Percentiles rank a stretch among this genome's conserved stretches.
phyloP scores from a whole-genome alignment of 2,888 invertebrate genomes.

The Leptinotarsa rubiginosa region DNA sequence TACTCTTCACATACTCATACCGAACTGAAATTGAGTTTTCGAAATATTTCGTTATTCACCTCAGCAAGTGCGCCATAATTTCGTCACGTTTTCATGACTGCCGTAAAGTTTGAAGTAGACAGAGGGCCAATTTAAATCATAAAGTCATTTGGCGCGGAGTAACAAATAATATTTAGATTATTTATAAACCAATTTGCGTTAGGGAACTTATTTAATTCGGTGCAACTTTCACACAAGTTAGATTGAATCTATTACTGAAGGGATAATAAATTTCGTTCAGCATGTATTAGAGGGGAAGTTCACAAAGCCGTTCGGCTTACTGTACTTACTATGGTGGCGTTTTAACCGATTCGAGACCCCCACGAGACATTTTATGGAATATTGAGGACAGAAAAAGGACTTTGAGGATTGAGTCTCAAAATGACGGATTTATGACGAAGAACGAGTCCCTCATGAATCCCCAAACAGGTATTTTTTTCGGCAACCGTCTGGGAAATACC shows the following conservation, averaged over 20 bases:
- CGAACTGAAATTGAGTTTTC: constrained; percentile 20
- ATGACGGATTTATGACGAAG: too few relatives aligned
- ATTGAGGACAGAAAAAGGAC: not conserved
- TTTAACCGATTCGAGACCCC: not conserved
- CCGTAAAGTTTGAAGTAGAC: constrained; percentile 25
- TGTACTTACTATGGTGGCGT: constrained; percentile 21
- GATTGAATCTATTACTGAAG: constrained; percentile 51
- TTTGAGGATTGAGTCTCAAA: not conserved
- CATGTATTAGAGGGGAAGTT: constrained; percentile 48
- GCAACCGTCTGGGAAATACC: too few relatives aligned
- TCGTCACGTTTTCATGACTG: constrained; percentile 21
- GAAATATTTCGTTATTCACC: constrained; percentile 21
- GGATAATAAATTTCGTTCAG: constrained; percentile 51
- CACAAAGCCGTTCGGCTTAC: constrained; percentile 35
- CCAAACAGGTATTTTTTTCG: too few relatives aligned
- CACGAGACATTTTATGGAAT: not conserved
- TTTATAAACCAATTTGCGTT: constrained; percentile 28
- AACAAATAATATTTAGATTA: constrained; percentile 30
- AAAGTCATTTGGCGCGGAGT: constrained; percentile 23
- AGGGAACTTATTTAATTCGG: constrained; percentile 26
- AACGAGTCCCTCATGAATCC: too few relatives aligned
- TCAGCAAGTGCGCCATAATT: constrained; percentile 14
- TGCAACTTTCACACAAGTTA: constrained; percentile 46
- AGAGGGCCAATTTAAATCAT: constrained; percentile 26
- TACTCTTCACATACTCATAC: not conserved